Evolutionary conservation across 2,888 invertebrate species (phyloP).

Genomic region (Metallyticus violacea): DNA sequence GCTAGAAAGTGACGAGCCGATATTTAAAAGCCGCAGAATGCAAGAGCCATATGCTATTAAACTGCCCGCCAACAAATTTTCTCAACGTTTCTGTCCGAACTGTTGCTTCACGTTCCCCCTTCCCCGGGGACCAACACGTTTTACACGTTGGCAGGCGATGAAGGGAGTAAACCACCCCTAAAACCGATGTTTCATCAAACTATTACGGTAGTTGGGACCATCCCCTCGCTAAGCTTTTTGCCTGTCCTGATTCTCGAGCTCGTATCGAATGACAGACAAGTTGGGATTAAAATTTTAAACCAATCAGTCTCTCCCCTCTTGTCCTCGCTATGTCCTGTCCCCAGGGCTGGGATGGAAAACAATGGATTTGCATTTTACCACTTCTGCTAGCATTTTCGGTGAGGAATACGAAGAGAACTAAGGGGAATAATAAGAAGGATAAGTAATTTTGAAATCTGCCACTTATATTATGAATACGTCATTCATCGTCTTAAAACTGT

Average conservation of each 20-base stretch:
- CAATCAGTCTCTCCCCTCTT: conserved; percentile 3
- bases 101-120: neutral
- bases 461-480: too few species aligned
- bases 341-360: neutral
- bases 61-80: neutral
- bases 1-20: neutral
- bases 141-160: neutral
- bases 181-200: conserved; percentile 3
- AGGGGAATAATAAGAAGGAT: too few species aligned
- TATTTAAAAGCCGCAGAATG: neutral
- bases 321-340: too few species aligned
- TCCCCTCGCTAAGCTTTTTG: neutral
- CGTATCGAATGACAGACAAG: conserved; percentile 8
- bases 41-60: neutral
- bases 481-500: too few species aligned
- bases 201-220: neutral
- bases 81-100: neutral
- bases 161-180: neutral
- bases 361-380: neutral
- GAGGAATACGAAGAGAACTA: neutral
- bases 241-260: neutral
- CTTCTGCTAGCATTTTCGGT: neutral
- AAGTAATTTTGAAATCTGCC: too few species aligned
- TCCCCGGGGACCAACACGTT: neutral
- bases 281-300: conserved; percentile 21